These are phyloP conservation scores for Hypolimnas misippus DNA, from an alignment of 2,888 invertebrate species.

Conservation along the genomic window DNA sequence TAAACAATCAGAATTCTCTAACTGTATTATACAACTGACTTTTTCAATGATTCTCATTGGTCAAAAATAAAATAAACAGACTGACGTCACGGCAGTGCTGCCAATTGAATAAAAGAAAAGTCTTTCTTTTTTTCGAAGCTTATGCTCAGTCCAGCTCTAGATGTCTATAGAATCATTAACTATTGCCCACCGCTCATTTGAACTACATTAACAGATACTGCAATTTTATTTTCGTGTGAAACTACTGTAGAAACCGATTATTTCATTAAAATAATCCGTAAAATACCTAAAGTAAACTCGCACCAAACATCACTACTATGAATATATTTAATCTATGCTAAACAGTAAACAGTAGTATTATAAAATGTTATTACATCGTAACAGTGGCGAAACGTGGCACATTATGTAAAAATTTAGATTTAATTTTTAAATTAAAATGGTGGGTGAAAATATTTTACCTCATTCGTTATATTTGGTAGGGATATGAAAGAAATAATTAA, in stretches of 20 bases:
- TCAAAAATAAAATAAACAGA: no score
- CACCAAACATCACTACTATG: conserved; percentile 14
- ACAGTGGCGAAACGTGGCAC: conserved; percentile 30
- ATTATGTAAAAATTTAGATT: conserved; percentile 19
- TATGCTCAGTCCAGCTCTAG: no score
- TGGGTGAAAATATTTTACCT: conserved; percentile 11
- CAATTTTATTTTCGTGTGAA: no score
- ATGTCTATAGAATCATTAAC: no score
- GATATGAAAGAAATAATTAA: not conserved
- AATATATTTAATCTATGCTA: conserved; percentile 16
- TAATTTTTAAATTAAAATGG: conserved; percentile 18
- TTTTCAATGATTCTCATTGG: no score
- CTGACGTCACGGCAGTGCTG: no score
- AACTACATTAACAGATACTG: no score
- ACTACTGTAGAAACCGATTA: conserved; percentile 1
- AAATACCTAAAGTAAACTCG: conserved; percentile 2
- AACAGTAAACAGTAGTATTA: conserved; percentile 17
- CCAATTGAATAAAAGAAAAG: no score
- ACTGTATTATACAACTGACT: no score
- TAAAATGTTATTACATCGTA: conserved; percentile 21
- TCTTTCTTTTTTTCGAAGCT: no score
- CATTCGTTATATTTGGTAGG: not conserved
- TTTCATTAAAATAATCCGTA: not conserved
- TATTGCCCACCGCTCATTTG: no score
- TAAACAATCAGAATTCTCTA: no score